Evolutionary conservation across 1,140 invertebrate genomes (phyloP), one percentile per base, ranked within the genome.

Genomic region (Drosophila sp.): DNA sequence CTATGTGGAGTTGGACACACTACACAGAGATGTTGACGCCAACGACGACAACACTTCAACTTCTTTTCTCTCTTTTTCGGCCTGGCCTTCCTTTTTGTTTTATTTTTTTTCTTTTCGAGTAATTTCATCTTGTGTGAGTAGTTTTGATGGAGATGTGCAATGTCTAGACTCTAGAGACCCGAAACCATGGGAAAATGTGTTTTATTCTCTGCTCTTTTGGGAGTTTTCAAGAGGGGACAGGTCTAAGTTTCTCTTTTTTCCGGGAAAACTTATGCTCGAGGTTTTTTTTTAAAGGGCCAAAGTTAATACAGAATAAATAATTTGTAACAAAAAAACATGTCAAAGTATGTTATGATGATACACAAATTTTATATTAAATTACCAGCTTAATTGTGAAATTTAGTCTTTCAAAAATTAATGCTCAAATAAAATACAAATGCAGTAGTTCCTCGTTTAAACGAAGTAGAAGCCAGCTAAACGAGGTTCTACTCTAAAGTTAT

Each of bases 61-160:
- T 41, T 44, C 32, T 35, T 35, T 66, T 33, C 38, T 47, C 32
- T 44, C 54, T n/a, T 8, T 64, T 75, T 57, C 66, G 68, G 76
- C 70, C 44, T 23, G 44, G 44, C 25, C 44, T 50, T 50, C 44
- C 44, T 50, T 4, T 25, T 47, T 4, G 40, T 17, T 25, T 50
- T 61, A 68, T 79, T 81, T 68, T 72, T 74, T 69, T 79, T 70
- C 67, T 85, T 82, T 86, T 79, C 68, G 67, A 87, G 83, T 87
- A 87, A 89, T 87, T 87, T 83, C 83, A 89, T 89, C 76, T 87
- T 79, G 77, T 84, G 73, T 55, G 72, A 76, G 66, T 44, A 75
- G 72, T 86, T 87, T 79, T 71, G 79, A 81, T 86, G 82, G 76
- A 71, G 76, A 50, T 76, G 44, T 50, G 57, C 72, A 67, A 56